A percentile compares a stretch with the other conserved stretches of the same genome.
These are phyloP conservation scores for Condylostylus longicornis DNA, from an alignment of 1,140 invertebrate species.

Conservation along the genomic window DNA sequence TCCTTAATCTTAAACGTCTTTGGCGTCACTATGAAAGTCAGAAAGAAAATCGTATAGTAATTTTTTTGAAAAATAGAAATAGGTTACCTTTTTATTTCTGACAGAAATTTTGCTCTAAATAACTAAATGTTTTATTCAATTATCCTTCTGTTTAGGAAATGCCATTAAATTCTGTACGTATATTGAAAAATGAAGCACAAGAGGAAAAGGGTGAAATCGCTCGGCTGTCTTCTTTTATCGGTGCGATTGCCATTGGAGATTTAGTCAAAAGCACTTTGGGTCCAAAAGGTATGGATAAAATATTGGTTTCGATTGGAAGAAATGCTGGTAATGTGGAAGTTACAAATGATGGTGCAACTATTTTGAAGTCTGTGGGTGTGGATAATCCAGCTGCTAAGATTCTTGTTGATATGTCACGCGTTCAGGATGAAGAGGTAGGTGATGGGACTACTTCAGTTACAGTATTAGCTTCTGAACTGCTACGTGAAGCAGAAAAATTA, in stretches of 20 bases:
- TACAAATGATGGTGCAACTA: conserved; percentile 99
- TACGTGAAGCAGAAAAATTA: conserved; percentile 89
- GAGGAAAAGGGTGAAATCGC: conserved; percentile 95
- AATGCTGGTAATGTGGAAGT: conserved; percentile 79
- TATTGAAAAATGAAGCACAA: conserved; percentile 89
- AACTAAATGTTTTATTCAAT: no score
- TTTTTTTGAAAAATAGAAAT: no score
- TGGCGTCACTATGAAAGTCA: no score
- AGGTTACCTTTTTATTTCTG: no score
- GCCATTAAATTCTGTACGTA: conserved; percentile 83
- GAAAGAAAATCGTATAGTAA: no score
- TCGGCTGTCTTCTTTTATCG: conserved; percentile 90
- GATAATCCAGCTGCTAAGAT: conserved; percentile 99
- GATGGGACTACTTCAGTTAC: conserved; percentile 99
- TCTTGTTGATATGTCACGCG: conserved; percentile 94
- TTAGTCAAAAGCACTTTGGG: conserved; percentile 95
- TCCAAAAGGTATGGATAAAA: conserved; percentile 99
- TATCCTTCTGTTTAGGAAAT: conserved; percentile 40
- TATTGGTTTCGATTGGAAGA: conserved; percentile 72
- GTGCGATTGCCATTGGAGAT: conserved; percentile 96
- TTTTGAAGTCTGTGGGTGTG: conserved; percentile 89
- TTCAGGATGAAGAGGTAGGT: conserved; percentile 98
- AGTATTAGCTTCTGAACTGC: conserved; percentile 86
- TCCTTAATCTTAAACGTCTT: no score
- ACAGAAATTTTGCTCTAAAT: no score